Conservation (phyloP, 2,113 vertebrate genomes). For the Pteronura brasiliensis region DNA sequence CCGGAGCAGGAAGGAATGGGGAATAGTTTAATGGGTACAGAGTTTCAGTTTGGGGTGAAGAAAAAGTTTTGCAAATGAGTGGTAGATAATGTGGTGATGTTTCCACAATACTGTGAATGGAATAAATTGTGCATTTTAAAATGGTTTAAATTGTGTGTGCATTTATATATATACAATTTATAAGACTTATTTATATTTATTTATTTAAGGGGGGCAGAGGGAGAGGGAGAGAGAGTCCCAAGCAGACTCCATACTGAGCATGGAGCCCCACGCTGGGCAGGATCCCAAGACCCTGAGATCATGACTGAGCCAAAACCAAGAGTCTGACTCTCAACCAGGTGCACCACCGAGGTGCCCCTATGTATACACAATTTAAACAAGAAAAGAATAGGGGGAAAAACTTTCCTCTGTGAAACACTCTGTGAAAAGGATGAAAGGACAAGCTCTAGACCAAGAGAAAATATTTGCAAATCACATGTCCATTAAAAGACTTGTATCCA, state of each 20-base stretch:
- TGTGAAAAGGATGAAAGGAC: neutral
- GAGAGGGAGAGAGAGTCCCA: neutral
- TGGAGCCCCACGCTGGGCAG: neutral
- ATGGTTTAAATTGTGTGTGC: neutral
- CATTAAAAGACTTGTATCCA: neutral
- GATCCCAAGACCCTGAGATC: neutral
- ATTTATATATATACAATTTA: neutral
- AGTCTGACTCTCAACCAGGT: neutral
- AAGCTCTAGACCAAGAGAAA: neutral
- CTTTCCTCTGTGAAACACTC: neutral
- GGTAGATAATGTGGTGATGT: neutral
- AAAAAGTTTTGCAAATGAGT: neutral
- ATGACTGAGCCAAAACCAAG: neutral
- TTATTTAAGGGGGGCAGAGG: neutral
- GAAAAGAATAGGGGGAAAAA: neutral
- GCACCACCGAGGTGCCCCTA: neutral
- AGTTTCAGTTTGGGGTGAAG: neutral
- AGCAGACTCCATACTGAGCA: neutral
- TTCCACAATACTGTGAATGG: neutral
- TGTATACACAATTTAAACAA: neutral
- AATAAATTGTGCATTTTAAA: neutral
- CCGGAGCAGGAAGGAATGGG: neutral
- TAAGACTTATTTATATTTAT: neutral
- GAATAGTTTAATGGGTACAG: neutral
- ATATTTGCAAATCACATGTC: neutral